Percentiles rank a stretch among this genome's conserved stretches.
Conservation (phyloP, 2,797 vertebrate species). For the Gouania willdenowi region DNA sequence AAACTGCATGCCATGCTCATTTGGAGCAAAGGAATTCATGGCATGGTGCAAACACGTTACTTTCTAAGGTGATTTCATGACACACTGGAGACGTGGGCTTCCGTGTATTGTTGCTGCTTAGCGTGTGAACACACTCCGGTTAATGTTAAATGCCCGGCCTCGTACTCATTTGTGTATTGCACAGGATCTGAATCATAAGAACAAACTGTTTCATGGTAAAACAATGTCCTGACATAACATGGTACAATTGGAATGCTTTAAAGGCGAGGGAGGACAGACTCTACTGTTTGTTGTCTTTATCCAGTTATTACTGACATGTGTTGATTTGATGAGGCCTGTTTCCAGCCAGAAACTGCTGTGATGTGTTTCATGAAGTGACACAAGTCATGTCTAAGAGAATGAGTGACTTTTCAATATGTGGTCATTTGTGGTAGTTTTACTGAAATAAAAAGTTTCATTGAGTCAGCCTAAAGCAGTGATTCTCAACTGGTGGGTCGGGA, state of each 20-base stretch:
- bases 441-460: no score
- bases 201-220: constrained; percentile 39
- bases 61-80: constrained; percentile 41
- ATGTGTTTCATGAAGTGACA: neutral
- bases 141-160: constrained; percentile 23
- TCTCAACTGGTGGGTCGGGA: no score
- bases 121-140: constrained; percentile 33
- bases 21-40: constrained; percentile 17
- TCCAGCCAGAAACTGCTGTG: neutral
- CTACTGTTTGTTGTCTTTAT: neutral
- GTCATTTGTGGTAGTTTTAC: no score
- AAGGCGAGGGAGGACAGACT: neutral
- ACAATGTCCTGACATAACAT: constrained; percentile 25
- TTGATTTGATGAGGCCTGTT: neutral
- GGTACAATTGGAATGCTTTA: neutral
- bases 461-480: no score
- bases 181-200: constrained; percentile 56
- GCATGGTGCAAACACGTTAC: constrained; percentile 3
- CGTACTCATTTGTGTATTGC: constrained; percentile 11
- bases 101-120: constrained; percentile 52
- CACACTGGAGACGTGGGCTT: constrained; percentile 44
- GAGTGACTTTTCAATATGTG: no score
- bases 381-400: no score
- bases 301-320: no score
- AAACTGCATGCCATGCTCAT: neutral